Base-by-base conservation (phyloP, 2,797 vertebrate species). In the Mionectes olivaceus region DNA sequence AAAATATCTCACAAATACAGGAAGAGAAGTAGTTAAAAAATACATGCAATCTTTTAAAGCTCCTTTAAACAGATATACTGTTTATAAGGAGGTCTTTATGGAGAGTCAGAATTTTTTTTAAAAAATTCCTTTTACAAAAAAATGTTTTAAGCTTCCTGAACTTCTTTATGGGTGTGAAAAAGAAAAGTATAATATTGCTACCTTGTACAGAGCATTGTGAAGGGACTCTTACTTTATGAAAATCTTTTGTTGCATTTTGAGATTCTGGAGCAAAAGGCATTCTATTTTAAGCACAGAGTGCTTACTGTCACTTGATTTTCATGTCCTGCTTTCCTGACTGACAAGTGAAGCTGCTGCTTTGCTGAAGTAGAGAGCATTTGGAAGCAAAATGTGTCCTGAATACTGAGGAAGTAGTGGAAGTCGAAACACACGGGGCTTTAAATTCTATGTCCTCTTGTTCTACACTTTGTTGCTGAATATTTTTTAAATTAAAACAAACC, bases 261-360 rank as follows among this genome's bases (percentile, higher is more conserved):
- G 53, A 85, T 92, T 83, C 91, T 92, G 44, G 87, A 93, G 89
- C 90, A 91, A 94, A 96, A 95, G 95, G 61, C 85, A 10, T 81
- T 86, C 95, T 96, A 96, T 94, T 94, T 95, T 91, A 91, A 93
- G 94, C 73, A 75, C n/a, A 17, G 56, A 46, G 76, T 77, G 70
- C 41, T 91, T 83, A 70, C 17, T 74, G 79, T 17, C 87, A 88
- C 55, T 91, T 85, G 84, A 82, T 86, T 93, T 95, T 80, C 59
- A 53, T 5, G n/a, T 57, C 63, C 32, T 87, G 82, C 75, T 83
- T 49, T 81, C 88, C 57, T 94, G 94, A 96, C 67, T 93, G 95
- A 96, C 93, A 96, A 60, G 83, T 86, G 71, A 96, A 95, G 76
- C 96, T 94, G 94, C 57, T 64, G 53, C 69, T 93, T 55, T 84